Percentiles rank a stretch among this genome's conserved stretches.
Evolutionary conservation across 1,140 invertebrate species (phyloP).

Genomic region (Brachionus manjavacas): DNA sequence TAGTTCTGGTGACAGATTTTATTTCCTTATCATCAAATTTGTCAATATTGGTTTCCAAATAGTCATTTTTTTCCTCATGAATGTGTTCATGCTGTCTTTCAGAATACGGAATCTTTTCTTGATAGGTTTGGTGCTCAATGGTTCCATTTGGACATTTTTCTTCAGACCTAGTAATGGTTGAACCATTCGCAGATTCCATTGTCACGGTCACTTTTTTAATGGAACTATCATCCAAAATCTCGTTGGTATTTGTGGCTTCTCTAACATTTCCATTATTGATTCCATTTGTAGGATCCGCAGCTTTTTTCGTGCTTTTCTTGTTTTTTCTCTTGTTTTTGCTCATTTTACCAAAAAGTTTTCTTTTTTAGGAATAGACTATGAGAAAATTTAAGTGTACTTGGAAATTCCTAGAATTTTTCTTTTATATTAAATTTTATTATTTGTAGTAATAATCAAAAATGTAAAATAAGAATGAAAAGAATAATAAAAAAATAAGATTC

Average conservation of each 20-base stretch:
- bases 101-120: not conserved
- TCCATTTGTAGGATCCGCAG: not conserved
- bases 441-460: not conserved
- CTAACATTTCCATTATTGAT: not conserved
- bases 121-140: not conserved
- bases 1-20: not conserved
- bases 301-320: not conserved
- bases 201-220: not conserved
- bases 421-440: not conserved
- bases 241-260: not conserved
- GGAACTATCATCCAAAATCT: not conserved
- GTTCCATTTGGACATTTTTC: not conserved
- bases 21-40: not conserved
- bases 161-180: not conserved
- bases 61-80: constrained; percentile 7
- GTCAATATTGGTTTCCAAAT: not conserved
- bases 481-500: constrained; percentile 1
- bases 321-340: not conserved
- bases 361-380: not conserved
- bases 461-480: not conserved
- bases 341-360: not conserved
- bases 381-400: not conserved
- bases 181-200: not conserved
- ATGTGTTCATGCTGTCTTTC: not conserved
- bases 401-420: not conserved